These are phyloP conservation scores for Meliscaeva auricollis DNA, from an alignment of 2,888 invertebrate genomes.

Conservation along the genomic window DNA sequence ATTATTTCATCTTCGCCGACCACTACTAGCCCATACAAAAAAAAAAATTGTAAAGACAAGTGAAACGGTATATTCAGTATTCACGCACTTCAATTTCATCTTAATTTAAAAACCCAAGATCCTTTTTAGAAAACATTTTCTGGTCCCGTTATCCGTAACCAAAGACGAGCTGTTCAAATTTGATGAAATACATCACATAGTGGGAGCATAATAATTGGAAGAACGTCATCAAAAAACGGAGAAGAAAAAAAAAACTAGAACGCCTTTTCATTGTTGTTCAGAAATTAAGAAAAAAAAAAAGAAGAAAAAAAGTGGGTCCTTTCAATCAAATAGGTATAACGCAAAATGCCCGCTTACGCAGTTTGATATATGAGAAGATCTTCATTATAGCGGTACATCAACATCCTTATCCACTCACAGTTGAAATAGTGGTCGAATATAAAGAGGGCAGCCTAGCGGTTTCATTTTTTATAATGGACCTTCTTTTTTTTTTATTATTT, in stretches of 20 bases:
- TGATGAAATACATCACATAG: conserved; percentile 59
- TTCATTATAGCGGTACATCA: conserved; percentile 72
- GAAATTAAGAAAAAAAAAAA: neutral
- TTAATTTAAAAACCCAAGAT: conserved; percentile 28
- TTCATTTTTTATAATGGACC: conserved; percentile 66
- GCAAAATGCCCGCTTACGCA: conserved; percentile 72
- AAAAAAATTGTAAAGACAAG: conserved; percentile 46
- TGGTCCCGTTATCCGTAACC: conserved; percentile 72
- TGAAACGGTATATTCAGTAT: conserved; percentile 40
- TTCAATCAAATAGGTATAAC: conserved; percentile 66
- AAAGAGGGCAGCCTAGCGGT: conserved; percentile 75
- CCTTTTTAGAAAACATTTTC: conserved; percentile 19
- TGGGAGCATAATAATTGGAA: conserved; percentile 68
- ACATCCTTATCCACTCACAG: conserved; percentile 74
- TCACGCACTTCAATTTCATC: conserved; percentile 54
- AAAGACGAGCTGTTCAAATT: conserved; percentile 56
- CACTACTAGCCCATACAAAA: conserved; percentile 1
- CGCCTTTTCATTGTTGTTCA: conserved; percentile 55
- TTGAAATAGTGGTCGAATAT: conserved; percentile 69
- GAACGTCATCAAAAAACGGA: conserved; percentile 49
- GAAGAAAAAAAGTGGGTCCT: conserved; percentile 39
- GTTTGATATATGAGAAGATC: conserved; percentile 75
- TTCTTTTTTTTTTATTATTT: conserved; percentile 47
- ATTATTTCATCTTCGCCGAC: conserved; percentile 52
- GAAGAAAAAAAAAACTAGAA: conserved; percentile 51